A percentile compares a stretch with the other conserved stretches of the same genome.
Conservation (phyloP, 2,113 vertebrate species). For the Pyxicephalus adspersus region DNA sequence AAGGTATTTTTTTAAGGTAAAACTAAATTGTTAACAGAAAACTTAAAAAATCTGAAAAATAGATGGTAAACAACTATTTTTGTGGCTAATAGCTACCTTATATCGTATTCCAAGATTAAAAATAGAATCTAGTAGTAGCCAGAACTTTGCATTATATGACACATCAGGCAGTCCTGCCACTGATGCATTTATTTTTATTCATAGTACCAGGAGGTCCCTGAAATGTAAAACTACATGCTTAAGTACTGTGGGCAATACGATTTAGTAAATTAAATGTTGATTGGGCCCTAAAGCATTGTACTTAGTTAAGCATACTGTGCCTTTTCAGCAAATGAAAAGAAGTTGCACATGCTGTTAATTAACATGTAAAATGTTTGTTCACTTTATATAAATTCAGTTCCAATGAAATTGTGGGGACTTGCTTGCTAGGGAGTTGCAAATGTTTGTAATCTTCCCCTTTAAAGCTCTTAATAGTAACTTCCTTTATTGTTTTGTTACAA, state of each 20-base stretch:
- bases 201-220: slow-evolving; percentile 45
- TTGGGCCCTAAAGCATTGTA: slow-evolving; percentile 46
- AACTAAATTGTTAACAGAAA: neutral
- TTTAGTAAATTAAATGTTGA: slow-evolving; percentile 46
- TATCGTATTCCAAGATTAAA: slow-evolving; percentile 24
- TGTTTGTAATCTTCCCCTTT: slow-evolving; percentile 31
- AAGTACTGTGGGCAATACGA: slow-evolving; percentile 44
- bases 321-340: slow-evolving; percentile 21
- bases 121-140: slow-evolving; percentile 37
- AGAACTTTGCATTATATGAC: slow-evolving; percentile 50
- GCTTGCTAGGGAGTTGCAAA: slow-evolving; percentile 28
- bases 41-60: neutral
- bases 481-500: slow-evolving; percentile 20
- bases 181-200: slow-evolving; percentile 43
- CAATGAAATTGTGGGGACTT: slow-evolving; percentile 16
- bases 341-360: slow-evolving; percentile 34
- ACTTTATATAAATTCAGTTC: slow-evolving; percentile 34
- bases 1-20: too few species aligned
- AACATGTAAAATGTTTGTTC: slow-evolving; percentile 43
- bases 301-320: slow-evolving; percentile 45
- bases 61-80: slow-evolving; percentile 30
- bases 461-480: slow-evolving; percentile 15
- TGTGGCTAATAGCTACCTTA: slow-evolving; percentile 19
- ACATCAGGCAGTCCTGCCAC: slow-evolving; percentile 32
- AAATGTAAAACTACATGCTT: slow-evolving; percentile 40